A percentile compares a stretch with the other conserved stretches of the same genome.
phyloP scores from a whole-genome alignment of 2,888 invertebrate species.

The Microctonus hyperodae region DNA sequence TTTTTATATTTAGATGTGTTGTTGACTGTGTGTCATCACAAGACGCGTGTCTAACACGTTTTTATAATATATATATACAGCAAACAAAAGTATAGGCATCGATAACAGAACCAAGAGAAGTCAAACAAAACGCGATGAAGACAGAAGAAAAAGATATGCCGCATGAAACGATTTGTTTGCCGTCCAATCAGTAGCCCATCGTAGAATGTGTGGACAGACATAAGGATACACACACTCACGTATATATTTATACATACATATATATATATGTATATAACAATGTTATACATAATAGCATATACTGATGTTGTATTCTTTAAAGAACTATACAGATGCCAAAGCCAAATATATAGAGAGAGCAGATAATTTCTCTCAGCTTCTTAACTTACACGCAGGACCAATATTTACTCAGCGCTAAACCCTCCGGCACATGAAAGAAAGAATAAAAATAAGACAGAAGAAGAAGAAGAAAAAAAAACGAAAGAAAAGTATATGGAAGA shows the following conservation, averaged over 20 bases:
- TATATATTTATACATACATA: background rate
- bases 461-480: background rate
- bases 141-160: background rate
- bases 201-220: background rate
- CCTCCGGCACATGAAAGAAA: constrained; percentile 21
- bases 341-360: constrained; percentile 30
- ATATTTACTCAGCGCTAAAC: constrained; percentile 40
- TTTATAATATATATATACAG: constrained; percentile 3
- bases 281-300: background rate
- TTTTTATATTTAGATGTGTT: background rate
- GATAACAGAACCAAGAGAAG: constrained; percentile 12
- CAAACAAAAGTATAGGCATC: constrained; percentile 23
- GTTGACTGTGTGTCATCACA: background rate
- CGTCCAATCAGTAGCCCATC: constrained; percentile 10
- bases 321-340: background rate
- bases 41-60: constrained; percentile 18
- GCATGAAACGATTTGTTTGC: constrained; percentile 29
- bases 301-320: background rate
- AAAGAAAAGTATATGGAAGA: no score
- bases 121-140: constrained; percentile 10
- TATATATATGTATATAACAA: background rate
- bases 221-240: background rate
- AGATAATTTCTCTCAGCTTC: constrained; percentile 38
- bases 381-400: constrained; percentile 37
- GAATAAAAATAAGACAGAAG: background rate